Conservation (phyloP, 2,113 vertebrate species). For the Lota lota region DNA sequence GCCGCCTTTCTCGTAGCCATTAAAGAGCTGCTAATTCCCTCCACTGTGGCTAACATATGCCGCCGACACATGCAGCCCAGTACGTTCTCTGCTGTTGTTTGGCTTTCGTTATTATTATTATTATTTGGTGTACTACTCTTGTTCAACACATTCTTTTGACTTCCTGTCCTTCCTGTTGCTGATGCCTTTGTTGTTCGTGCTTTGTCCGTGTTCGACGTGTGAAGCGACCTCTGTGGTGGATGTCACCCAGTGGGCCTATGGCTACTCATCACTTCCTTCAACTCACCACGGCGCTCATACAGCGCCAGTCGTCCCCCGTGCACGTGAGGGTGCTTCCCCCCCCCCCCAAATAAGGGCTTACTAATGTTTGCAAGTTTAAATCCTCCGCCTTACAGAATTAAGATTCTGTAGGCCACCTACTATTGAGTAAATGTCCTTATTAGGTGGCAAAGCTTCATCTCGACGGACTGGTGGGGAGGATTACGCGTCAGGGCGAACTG, state of each 20-base stretch:
- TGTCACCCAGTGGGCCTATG: constrained; percentile 30
- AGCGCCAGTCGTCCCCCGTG: constrained; percentile 14
- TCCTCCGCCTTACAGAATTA: constrained; percentile 27
- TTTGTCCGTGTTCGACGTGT: background rate
- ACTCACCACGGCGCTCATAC: constrained; percentile 24
- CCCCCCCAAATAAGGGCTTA: constrained; percentile 32
- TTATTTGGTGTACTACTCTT: constrained; percentile 22
- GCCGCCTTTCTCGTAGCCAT: constrained; percentile 19
- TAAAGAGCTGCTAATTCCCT: constrained; percentile 29
- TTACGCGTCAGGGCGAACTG: constrained; percentile 28
- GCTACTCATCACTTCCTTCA: constrained; percentile 27
- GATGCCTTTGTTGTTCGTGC: background rate
- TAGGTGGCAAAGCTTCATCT: constrained; percentile 22
- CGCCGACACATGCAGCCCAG: constrained; percentile 7
- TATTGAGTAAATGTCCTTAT: constrained; percentile 36
- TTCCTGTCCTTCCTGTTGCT: background rate
- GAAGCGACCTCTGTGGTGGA: constrained; percentile 5
- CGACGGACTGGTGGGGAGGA: constrained; percentile 18
- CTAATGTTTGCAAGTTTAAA: constrained; percentile 45
- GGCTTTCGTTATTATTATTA: constrained; percentile 17
- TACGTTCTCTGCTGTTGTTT: constrained; percentile 27
- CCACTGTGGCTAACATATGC: constrained; percentile 35
- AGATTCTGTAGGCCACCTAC: constrained; percentile 37
- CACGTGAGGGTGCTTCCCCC: constrained; percentile 19
- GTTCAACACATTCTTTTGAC: constrained; percentile 18